phyloP scores from a whole-genome alignment of 2,797 vertebrate genomes.

The Chrysocyon brachyurus region DNA sequence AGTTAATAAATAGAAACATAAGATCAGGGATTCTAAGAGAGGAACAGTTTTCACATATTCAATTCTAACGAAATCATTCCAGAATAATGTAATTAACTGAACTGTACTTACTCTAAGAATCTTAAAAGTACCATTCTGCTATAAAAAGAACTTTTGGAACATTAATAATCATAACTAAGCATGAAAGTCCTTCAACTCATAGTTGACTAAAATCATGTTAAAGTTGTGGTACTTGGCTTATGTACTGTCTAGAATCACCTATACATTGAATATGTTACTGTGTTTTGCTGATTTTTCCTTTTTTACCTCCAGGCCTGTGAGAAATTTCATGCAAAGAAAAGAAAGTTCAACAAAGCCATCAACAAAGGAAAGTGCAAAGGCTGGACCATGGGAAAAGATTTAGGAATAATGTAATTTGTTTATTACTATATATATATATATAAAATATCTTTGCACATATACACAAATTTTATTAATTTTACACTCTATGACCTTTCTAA shows the following conservation, averaged over 20 bases:
- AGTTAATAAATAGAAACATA: neutral
- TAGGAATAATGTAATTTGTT: neutral
- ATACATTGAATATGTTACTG: neutral
- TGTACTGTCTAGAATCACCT: neutral
- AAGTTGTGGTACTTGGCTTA: neutral
- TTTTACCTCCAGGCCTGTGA: neutral
- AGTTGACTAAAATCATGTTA: neutral
- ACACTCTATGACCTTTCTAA: neutral
- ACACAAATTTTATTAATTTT: neutral
- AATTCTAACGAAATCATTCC: slow-evolving; percentile 40
- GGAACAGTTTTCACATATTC: neutral
- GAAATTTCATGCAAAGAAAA: neutral
- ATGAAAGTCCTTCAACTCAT: neutral
- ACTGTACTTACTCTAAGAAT: neutral
- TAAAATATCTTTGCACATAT: neutral
- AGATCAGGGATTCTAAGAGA: neutral
- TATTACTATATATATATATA: neutral
- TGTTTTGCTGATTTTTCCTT: neutral
- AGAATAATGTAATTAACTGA: neutral
- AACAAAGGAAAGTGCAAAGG: neutral
- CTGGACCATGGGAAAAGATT: neutral
- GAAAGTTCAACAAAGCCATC: neutral
- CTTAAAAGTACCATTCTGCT: neutral
- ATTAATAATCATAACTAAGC: neutral
- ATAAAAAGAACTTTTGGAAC: neutral